Base-by-base conservation (phyloP, 2,797 vertebrate species). In the Xenentodon cancila region DNA sequence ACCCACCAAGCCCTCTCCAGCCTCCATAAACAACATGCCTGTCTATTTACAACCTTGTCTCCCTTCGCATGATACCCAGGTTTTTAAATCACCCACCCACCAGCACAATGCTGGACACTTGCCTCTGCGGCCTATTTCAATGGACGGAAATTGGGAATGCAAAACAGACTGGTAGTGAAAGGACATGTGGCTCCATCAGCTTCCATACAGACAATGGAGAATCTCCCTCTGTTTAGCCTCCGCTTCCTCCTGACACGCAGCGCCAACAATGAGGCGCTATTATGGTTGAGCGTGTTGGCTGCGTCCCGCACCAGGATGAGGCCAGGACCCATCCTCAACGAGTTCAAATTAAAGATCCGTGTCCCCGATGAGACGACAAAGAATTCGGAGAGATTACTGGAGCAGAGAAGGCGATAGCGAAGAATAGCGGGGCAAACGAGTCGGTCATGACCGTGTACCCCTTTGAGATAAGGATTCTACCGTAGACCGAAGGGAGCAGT, bases 81-180 rank as follows among this genome's bases (percentile, higher is more conserved):
- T 30, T 74, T 79, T 73, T 71, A 71, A 76, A 78, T 76, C 79
- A 55, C 53, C 64, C 65, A 80, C 74, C 82, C 78, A 73, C 81
- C 79, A 49, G 81, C 76, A 89, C 86, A 91, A 89, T 89, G 86
- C 81, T 80, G 89, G 87, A 86, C 88, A 82, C 84, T 84, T 83
- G 85, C 86, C 84, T 79, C 62, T 12, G 7, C 69, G 22, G 62
- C 63, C 59, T 8, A 17, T 59, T 87, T 93, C 85, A 91, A 92
- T 92, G 55, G 84, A 62, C 86, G 89, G 91, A 92, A 91, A 90
- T 88, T 88, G 82, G 81, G 79, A 89, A 81, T 71, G 71, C 81
- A 89, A 89, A 92, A 89, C 85, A 89, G 60, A 73, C 18, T 70
- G 60, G 66, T 25, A 83, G 83, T 85, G 84, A 90, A 88, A 90